These are phyloP conservation scores for Synodontis membranacea DNA, from an alignment of 2,113 vertebrate species.

Conservation along the genomic window DNA sequence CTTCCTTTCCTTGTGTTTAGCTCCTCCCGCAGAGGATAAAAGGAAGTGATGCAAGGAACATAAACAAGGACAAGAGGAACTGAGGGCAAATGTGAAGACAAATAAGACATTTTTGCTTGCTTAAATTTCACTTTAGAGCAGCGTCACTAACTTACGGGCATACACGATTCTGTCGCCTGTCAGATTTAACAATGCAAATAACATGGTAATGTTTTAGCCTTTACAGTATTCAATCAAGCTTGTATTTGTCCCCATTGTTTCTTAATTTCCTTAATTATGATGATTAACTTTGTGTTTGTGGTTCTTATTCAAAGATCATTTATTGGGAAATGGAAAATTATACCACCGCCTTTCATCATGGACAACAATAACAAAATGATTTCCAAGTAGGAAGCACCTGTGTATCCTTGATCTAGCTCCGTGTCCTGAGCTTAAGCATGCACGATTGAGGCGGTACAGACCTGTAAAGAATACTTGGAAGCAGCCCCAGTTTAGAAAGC, in stretches of 20 bases:
- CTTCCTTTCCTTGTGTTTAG: slow-evolving; percentile 9
- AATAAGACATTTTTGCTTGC: slow-evolving; percentile 2
- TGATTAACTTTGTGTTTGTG: not conserved
- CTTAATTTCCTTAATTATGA: not conserved
- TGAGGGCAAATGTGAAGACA: slow-evolving; percentile 3
- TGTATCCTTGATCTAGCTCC: not conserved
- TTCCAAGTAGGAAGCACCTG: slow-evolving; percentile 21
- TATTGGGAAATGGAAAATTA: not conserved
- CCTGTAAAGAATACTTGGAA: not conserved
- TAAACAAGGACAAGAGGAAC: slow-evolving; percentile 22
- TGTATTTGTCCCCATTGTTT: not conserved
- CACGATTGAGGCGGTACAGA: not conserved
- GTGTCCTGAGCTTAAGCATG: not conserved
- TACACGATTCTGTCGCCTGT: not conserved
- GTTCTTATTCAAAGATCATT: not conserved
- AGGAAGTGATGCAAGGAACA: slow-evolving; percentile 21
- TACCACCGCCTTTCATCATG: not conserved
- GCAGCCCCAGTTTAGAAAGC: slow-evolving; percentile 1
- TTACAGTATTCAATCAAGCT: not conserved
- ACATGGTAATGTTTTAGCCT: not conserved
- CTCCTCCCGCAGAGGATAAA: not conserved
- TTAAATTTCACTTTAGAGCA: slow-evolving; percentile 9
- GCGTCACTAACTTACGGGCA: not conserved
- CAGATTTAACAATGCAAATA: not conserved
- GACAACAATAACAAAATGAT: not conserved